phyloP scores from a whole-genome alignment of 2,113 vertebrate genomes.

The Paradoxurus hermaphroditus region DNA sequence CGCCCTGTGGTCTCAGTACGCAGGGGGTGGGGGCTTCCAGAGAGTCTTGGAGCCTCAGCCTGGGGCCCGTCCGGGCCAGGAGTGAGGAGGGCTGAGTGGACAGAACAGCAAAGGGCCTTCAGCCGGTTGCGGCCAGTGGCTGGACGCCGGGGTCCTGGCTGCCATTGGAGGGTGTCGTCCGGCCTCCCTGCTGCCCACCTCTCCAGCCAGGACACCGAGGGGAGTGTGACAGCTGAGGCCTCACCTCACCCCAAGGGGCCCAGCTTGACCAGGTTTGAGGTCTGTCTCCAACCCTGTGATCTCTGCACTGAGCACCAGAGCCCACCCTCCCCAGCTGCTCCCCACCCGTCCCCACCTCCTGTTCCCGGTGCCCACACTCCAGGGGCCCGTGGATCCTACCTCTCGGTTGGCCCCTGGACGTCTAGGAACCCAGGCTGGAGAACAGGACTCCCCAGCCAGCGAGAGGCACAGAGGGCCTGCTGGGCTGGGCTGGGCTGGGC shows the following conservation, averaged over 20 bases:
- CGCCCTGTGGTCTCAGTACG: fast-evolving
- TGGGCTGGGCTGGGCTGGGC: neutral
- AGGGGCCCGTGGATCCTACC: conserved; percentile 46
- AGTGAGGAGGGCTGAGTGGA: fast-evolving
- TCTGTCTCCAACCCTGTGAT: too few species aligned
- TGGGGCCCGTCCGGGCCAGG: neutral
- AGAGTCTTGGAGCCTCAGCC: neutral
- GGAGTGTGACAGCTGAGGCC: fast-evolving
- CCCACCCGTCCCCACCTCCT: neutral
- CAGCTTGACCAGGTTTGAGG: neutral
- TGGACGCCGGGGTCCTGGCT: fast-evolving
- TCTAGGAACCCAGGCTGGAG: neutral
- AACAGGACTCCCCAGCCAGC: neutral
- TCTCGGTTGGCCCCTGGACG: neutral
- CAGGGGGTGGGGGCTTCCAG: fast-evolving
- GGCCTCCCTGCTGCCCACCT: fast-evolving
- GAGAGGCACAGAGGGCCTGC: neutral
- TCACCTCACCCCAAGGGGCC: neutral
- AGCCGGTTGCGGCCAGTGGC: fast-evolving
- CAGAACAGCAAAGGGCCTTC: neutral
- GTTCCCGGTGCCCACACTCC: neutral
- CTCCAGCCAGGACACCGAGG: neutral
- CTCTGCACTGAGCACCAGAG: fast-evolving
- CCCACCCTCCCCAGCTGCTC: too few species aligned
- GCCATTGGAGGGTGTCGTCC: neutral